A percentile compares a stretch with the other conserved stretches of the same genome.
Evolutionary conservation across 1,140 invertebrate species (phyloP).

Genomic region (Aricia agestis): DNA sequence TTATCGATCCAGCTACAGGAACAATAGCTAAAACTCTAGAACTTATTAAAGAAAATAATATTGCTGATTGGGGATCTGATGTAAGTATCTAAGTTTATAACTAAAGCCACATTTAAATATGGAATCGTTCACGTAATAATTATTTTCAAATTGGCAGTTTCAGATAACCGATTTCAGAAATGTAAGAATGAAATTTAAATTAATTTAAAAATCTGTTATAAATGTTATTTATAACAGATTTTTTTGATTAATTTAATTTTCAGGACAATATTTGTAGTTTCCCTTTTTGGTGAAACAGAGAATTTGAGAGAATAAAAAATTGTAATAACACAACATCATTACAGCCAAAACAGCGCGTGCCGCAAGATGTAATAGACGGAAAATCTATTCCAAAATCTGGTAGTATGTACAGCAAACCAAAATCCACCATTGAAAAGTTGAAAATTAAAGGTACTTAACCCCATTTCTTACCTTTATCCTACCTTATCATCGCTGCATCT

Average conservation of each 20-base stretch:
- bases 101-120: not conserved
- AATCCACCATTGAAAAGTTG: constrained; percentile 83
- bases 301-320: too few species aligned
- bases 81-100: constrained; percentile 64
- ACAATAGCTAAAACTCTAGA: constrained; percentile 77
- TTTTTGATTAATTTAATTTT: too few species aligned
- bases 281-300: too few species aligned
- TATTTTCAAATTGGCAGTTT: too few species aligned
- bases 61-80: constrained; percentile 90
- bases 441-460: constrained; percentile 86
- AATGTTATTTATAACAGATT: too few species aligned
- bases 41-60: constrained; percentile 83
- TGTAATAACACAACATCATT: constrained; percentile 6
- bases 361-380: constrained; percentile 73
- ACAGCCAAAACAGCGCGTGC: constrained; percentile 77
- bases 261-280: too few species aligned
- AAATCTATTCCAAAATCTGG: constrained; percentile 79
- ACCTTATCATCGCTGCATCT: too few species aligned
- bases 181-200: too few species aligned
- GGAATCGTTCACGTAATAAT: too few species aligned
- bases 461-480: too few species aligned
- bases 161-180: too few species aligned
- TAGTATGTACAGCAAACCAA: constrained; percentile 81
- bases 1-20: constrained; percentile 77
- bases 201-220: too few species aligned